Evolutionary conservation across 2,797 vertebrate species (phyloP).

Genomic region (Acipenser ruthenus): DNA sequence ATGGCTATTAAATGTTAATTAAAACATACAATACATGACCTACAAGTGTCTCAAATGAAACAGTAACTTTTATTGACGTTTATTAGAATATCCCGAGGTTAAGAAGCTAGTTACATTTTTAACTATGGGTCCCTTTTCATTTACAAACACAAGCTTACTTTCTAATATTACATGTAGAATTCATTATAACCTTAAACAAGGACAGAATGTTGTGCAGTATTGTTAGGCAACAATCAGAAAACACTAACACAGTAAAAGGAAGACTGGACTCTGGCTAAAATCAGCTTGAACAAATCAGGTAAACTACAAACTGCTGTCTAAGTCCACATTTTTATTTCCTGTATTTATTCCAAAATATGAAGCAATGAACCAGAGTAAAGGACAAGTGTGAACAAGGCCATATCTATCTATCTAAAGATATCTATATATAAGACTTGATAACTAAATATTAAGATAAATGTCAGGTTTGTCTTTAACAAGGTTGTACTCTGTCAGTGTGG

Average conservation of each 20-base stretch:
- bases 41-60: too few relatives aligned
- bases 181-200: background rate
- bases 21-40: too few relatives aligned
- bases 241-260: constrained; percentile 8
- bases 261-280: constrained; percentile 15
- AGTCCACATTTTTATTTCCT: constrained; percentile 19
- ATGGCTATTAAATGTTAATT: too few relatives aligned
- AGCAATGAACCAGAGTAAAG: background rate
- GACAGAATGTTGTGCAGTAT: constrained; percentile 15
- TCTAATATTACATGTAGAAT: constrained; percentile 20
- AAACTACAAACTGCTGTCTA: constrained; percentile 22
- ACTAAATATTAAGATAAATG: constrained; percentile 1
- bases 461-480: background rate
- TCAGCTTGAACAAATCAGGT: constrained; percentile 21
- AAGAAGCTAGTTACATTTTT: constrained; percentile 5
- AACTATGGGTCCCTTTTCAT: constrained; percentile 1
- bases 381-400: background rate
- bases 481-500: background rate
- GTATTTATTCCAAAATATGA: constrained; percentile 3
- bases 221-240: constrained; percentile 33
- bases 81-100: background rate
- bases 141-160: background rate
- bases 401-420: background rate
- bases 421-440: background rate
- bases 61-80: too few relatives aligned